These are phyloP conservation scores for Catocala sponsa DNA, from an alignment of 2,888 invertebrate species.

Conservation along the genomic window DNA sequence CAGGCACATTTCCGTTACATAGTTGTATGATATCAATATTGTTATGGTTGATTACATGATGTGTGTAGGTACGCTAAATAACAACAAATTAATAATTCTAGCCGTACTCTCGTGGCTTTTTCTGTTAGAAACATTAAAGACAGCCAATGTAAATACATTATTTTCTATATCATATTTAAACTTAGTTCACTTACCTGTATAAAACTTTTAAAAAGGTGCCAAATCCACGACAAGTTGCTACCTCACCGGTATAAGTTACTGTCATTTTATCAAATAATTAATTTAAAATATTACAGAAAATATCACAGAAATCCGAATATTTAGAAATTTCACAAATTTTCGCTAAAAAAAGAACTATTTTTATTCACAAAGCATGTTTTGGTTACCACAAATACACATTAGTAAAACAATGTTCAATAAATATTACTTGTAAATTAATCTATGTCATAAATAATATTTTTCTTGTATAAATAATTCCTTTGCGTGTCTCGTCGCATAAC, in stretches of 20 bases:
- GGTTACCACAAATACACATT: constrained; percentile 11
- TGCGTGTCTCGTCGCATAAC: constrained; percentile 2
- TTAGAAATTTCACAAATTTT: too few species aligned
- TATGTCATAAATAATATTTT: background rate
- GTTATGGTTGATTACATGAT: too few species aligned
- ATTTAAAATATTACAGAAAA: constrained; percentile 12
- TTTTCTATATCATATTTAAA: too few species aligned
- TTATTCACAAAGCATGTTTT: constrained; percentile 20
- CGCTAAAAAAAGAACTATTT: constrained; percentile 12
- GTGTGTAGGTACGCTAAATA: too few species aligned
- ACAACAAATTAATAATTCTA: too few species aligned
- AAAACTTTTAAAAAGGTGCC: constrained; percentile 96
- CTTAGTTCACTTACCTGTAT: constrained; percentile 89
- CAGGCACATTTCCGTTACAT: too few species aligned
- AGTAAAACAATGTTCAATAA: constrained; percentile 6
- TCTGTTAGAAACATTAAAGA: too few species aligned
- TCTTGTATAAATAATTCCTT: background rate
- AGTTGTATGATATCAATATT: too few species aligned
- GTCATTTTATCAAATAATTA: constrained; percentile 89
- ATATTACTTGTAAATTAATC: constrained; percentile 1
- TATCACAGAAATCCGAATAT: constrained; percentile 43
- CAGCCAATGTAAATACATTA: too few species aligned
- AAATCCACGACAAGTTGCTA: constrained; percentile 94
- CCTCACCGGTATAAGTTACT: constrained; percentile 95
- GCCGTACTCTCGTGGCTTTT: too few species aligned